Base-by-base conservation (phyloP, 2,888 invertebrate genomes). In the Gymnoscelis rufifasciata region DNA sequence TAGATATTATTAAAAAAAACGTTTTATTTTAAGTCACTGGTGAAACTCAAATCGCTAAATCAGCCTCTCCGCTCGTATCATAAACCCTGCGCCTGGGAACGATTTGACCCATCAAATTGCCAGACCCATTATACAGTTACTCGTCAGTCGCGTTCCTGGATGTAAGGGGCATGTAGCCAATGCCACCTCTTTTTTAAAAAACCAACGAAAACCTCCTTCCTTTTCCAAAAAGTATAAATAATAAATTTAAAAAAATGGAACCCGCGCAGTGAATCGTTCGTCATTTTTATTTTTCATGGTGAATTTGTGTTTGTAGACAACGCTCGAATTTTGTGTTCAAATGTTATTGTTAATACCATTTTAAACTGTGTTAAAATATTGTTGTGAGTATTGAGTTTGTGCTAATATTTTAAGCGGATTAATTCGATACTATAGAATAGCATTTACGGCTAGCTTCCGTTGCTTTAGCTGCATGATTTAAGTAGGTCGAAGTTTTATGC, bases 71-170 rank as follows among this genome's bases (percentile, higher is more conserved):
- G 74, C 76, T 74, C 54, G 52, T 62, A 60, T 69, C 70, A 64
- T 73, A 59, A 74, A 70, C 66, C 66, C 73, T 68, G 58, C 42
- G 63, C 68, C 78, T 73, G 74, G 74, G 72, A 75, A 69, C 71
- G 62, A 63, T 73, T 63, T 76, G 78, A 75, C 78, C 80, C 78
- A 71, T 64, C 77, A 84, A 86, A 75, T 86, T 80, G 83, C 75
- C 68, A 71, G 72, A 70, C 75, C 76, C 73, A 84, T 84, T 86
- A 84, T 73, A 68, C 62, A 69, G 84, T 82, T 82, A 79, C 72
- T 71, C 72, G 73, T 78, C 83, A 79, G 83, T 81, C 65, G 64
- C 64, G 73, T 71, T 71, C 68, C 66, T 67, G 74, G 68, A 68
- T 68, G 72, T 70, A 71, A 76, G 80, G 74, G 76, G 71, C 75